Conservation (phyloP, 1,140 invertebrate species). For the Manduca sexta region DNA sequence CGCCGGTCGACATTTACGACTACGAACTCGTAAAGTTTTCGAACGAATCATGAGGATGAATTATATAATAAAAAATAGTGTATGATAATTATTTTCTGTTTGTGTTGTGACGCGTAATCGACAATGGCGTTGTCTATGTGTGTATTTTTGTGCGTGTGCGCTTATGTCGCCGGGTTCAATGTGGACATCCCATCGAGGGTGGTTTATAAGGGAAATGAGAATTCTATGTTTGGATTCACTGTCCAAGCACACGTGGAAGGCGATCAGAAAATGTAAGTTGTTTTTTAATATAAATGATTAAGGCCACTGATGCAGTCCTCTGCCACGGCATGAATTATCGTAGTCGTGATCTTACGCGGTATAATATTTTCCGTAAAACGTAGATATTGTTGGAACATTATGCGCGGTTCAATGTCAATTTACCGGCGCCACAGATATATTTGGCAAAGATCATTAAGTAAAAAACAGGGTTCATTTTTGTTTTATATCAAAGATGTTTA, state of each 20-base stretch:
- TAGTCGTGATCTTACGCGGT: too few species aligned
- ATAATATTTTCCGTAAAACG: too few species aligned
- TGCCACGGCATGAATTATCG: too few species aligned
- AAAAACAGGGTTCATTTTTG: too few species aligned
- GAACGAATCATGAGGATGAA: slow-evolving; percentile 66
- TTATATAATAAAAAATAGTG: slow-evolving; percentile 45
- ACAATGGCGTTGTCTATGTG: slow-evolving; percentile 54
- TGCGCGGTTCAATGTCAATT: too few species aligned
- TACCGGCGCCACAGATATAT: too few species aligned
- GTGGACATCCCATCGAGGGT: slow-evolving; percentile 66
- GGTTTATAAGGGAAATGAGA: slow-evolving; percentile 53
- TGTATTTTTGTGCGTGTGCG: slow-evolving; percentile 48
- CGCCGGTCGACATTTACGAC: slow-evolving; percentile 25
- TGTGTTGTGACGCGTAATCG: slow-evolving; percentile 43
- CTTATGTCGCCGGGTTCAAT: slow-evolving; percentile 50
- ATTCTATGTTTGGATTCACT: slow-evolving; percentile 67
- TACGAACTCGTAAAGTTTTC: slow-evolving; percentile 47
- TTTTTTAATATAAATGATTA: slow-evolving; percentile 4
- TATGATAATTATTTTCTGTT: slow-evolving; percentile 23
- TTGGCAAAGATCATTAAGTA: too few species aligned
- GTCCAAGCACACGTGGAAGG: slow-evolving; percentile 59
- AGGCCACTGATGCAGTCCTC: too few species aligned
- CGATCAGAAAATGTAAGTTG: slow-evolving; percentile 60
- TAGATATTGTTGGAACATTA: too few species aligned
- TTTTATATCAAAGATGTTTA: too few species aligned